Evolutionary conservation across 1,140 invertebrate genomes (phyloP).

Genomic region (Glossosoma conforme): DNA sequence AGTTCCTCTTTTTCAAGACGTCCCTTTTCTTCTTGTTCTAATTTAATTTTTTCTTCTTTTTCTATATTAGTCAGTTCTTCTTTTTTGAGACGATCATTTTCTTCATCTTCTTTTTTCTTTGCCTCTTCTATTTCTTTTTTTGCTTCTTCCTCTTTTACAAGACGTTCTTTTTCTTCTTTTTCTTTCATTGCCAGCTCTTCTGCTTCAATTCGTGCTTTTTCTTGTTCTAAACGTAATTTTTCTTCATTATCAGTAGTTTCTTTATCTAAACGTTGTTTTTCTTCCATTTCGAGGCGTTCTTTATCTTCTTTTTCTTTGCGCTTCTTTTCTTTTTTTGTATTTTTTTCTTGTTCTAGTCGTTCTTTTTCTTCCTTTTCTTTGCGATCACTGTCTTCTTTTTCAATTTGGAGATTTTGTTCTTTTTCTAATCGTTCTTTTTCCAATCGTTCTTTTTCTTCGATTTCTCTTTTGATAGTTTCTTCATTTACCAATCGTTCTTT

Average conservation of each 20-base stretch:
- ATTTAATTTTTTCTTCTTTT: constrained; percentile 22
- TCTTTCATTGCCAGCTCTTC: constrained; percentile 1
- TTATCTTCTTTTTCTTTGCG: constrained; percentile 1
- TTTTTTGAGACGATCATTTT: too few relatives aligned
- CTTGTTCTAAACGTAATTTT: constrained; percentile 3
- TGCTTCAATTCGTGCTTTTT: neutral
- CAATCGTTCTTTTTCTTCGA: neutral
- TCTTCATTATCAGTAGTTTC: neutral
- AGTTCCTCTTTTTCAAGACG: constrained; percentile 17
- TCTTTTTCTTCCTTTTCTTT: constrained; percentile 32
- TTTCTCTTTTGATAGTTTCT: neutral
- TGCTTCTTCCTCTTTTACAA: neutral
- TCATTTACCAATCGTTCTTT: too few relatives aligned
- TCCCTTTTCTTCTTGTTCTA: constrained; percentile 22
- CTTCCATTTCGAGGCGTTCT: constrained; percentile 3
- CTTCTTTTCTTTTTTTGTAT: constrained; percentile 20
- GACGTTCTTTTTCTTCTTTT: constrained; percentile 2
- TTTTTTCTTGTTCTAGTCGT: constrained; percentile 21
- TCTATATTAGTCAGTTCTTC: constrained; percentile 7
- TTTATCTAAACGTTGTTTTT: constrained; percentile 8
- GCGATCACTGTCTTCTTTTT: constrained; percentile 28
- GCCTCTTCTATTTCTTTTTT: constrained; percentile 8
- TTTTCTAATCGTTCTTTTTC: neutral
- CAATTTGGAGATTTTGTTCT: constrained; percentile 19
- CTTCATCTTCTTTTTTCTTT: constrained; percentile 17